Conservation (phyloP, 2,113 vertebrate genomes). For the Protomyctophum bolini region DNA sequence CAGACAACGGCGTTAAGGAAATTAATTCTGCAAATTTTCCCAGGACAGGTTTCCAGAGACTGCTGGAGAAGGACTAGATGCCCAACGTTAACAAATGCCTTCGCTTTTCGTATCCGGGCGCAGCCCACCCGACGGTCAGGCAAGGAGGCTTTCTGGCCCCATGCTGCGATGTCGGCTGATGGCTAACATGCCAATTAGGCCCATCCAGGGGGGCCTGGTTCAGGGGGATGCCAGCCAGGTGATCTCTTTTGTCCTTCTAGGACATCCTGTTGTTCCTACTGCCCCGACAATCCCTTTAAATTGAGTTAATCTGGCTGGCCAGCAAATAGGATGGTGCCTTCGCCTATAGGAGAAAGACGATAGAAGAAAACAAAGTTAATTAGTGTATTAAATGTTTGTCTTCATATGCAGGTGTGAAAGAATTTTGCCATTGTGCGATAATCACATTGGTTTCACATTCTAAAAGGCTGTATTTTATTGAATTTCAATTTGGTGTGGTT, state of each 20-base stretch:
- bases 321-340: slow-evolving; percentile 7
- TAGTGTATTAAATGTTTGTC: neutral
- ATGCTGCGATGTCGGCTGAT: slow-evolving; percentile 6
- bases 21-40: neutral
- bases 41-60: neutral
- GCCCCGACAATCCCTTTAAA: slow-evolving; percentile 70
- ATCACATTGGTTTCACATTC: neutral
- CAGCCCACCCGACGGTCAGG: neutral
- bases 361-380: neutral
- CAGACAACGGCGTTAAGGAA: neutral
- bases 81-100: slow-evolving; percentile 6
- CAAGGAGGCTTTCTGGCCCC: slow-evolving; percentile 24
- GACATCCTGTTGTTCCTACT: slow-evolving; percentile 52
- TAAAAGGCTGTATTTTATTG: neutral
- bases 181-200: slow-evolving; percentile 10
- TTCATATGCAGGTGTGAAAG: neutral
- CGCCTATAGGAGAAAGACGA: slow-evolving; percentile 18
- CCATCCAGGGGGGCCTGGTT: slow-evolving; percentile 2
- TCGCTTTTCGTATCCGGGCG: neutral
- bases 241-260: slow-evolving; percentile 48
- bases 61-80: neutral
- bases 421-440: neutral
- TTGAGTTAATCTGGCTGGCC: slow-evolving; percentile 46
- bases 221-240: slow-evolving; percentile 16
- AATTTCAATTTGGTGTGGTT: neutral